Conservation (phyloP, 1,140 invertebrate species). For the Steinernema feltiae region DNA sequence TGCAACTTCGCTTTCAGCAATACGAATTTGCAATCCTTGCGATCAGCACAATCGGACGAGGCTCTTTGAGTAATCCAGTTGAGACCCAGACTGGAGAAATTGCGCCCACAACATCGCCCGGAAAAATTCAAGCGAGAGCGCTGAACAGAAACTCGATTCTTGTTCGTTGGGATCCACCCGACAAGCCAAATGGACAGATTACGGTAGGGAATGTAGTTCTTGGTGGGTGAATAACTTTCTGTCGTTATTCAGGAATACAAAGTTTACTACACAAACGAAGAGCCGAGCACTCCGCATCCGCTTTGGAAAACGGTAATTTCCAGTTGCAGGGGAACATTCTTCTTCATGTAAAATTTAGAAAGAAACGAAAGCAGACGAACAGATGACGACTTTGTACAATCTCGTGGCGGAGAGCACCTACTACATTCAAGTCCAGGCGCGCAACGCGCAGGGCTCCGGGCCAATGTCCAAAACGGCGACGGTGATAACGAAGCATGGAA, state of each 20-base stretch:
- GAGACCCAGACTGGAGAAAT: conserved; percentile 83
- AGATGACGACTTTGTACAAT: conserved; percentile 75
- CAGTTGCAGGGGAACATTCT: neutral
- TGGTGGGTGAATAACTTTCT: neutral
- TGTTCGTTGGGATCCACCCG: conserved; percentile 93
- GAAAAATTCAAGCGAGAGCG: conserved; percentile 82
- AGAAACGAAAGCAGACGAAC: conserved; percentile 78
- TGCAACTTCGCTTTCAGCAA: conserved; percentile 59
- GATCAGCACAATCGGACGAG: conserved; percentile 83
- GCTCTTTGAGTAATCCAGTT: conserved; percentile 74
- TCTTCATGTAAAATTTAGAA: conserved; percentile 41
- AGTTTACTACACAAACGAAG: conserved; percentile 81
- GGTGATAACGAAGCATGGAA: conserved; percentile 36
- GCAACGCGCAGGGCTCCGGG: conserved; percentile 58
- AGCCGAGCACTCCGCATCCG: conserved; percentile 25
- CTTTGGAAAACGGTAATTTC: conserved; percentile 40
- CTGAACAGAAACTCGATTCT: conserved; percentile 78
- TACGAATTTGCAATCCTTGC: conserved; percentile 94
- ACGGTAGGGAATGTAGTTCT: conserved; percentile 23
- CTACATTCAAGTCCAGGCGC: conserved; percentile 59
- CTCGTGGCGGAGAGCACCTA: conserved; percentile 59
- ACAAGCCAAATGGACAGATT: conserved; percentile 90
- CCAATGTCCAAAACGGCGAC: conserved; percentile 50
- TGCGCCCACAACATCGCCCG: conserved; percentile 87
- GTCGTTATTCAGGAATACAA: conserved; percentile 77